Evolutionary conservation across 2,888 invertebrate species (phyloP), one percentile per base, ranked within the genome.

Genomic region (Exephanes ischioxanthus): DNA sequence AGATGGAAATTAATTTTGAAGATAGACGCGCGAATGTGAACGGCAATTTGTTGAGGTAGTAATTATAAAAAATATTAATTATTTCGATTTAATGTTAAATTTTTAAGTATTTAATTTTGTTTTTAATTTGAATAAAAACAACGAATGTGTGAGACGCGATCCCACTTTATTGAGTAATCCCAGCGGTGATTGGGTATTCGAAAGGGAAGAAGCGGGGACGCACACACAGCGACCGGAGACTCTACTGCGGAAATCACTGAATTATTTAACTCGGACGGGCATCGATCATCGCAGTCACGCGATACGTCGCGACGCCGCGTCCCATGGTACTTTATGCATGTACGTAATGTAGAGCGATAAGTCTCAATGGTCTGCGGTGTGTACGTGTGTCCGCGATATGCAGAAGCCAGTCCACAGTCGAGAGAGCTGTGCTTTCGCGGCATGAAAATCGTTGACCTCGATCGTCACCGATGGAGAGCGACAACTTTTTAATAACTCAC

Each of bases 221-320:
- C 61, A 71, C 78, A 58, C 53, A 84, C 76, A 83, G 61, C 45
- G 30, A 73, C 19, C 82, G 70, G 82, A 78, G 82, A 81, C 70
- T 87, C 86, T 89, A 90, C 87, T 85, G 86, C 88, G 89, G 87
- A 89, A 90, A 91, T 92, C 87, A 87, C 88, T 91, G 90, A 92
- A 92, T 92, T 91, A 92, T 92, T 92, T 89, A 91, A 91, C 88
- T 83, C 88, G 80, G 81, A 78, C 83, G 84, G 86, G 89, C 91
- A 90, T 91, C 90, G 91, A 91, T 92, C 90, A 91, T 90, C 87
- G 83, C 75, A 89, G 91, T 91, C 92, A 91, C 92, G 92, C 91
- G 91, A 92, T 90, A 84, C 83, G 85, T 88, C 81, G 83, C 37
- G 66, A 80, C 58, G 51, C 78, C 66, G 41, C 80, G 22, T 79